These are phyloP conservation scores for Galaxias olidus DNA, from an alignment of 2,797 vertebrate genomes.

Conservation along the genomic window DNA sequence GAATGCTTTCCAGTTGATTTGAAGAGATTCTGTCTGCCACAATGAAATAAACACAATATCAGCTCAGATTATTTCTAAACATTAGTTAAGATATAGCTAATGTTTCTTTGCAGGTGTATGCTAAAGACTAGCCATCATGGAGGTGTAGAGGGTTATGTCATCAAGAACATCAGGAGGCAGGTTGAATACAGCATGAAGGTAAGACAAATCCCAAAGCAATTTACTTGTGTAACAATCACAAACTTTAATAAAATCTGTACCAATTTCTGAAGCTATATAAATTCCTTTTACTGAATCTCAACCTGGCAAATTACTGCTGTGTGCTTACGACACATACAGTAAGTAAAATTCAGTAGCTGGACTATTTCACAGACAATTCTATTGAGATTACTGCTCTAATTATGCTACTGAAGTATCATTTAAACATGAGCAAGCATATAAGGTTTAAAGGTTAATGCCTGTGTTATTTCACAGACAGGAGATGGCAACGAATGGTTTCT, in stretches of 20 bases:
- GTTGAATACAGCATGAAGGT: slow-evolving; percentile 84
- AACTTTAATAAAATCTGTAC: too few species aligned
- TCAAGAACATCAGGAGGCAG: slow-evolving; percentile 92
- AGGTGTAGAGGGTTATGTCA: slow-evolving; percentile 86
- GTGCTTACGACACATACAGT: too few species aligned
- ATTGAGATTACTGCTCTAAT: too few species aligned
- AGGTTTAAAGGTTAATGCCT: slow-evolving; percentile 3
- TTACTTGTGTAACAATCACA: too few species aligned
- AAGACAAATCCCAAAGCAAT: slow-evolving; percentile 40
- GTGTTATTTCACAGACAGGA: slow-evolving; percentile 54
- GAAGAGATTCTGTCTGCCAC: neutral
- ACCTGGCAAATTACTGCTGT: too few species aligned
- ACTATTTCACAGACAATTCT: too few species aligned
- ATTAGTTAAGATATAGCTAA: neutral
- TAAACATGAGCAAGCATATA: too few species aligned
- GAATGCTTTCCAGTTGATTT: neutral
- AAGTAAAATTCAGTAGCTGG: too few species aligned
- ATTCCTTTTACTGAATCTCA: too few species aligned
- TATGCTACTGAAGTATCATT: too few species aligned
- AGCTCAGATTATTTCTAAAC: neutral
- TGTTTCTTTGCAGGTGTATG: slow-evolving; percentile 81
- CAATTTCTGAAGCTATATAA: too few species aligned
- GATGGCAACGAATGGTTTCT: slow-evolving; percentile 79
- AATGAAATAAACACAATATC: neutral
- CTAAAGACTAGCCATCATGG: slow-evolving; percentile 89